Evolutionary conservation across 2,797 vertebrate species (phyloP).

Genomic region (Pangasius krempfi): DNA sequence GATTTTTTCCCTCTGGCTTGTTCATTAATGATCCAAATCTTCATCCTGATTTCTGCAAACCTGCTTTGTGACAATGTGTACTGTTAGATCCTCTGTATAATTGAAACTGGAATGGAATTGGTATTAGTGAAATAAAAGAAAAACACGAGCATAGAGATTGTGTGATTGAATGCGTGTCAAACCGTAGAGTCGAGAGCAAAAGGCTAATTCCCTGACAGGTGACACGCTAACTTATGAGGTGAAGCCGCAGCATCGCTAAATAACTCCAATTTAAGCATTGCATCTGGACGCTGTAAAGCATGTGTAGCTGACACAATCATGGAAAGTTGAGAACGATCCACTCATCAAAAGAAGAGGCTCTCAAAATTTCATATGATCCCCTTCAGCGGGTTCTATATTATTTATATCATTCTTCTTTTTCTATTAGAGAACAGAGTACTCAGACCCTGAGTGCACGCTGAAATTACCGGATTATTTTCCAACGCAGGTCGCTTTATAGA

Average conservation of each 20-base stretch:
- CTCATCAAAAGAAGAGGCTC: slow-evolving; percentile 70
- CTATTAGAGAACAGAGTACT: slow-evolving; percentile 34
- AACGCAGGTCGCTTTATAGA: slow-evolving; percentile 62
- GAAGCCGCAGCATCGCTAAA: not conserved
- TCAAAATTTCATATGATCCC: slow-evolving; percentile 41
- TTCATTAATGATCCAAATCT: not conserved
- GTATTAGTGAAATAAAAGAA: not conserved
- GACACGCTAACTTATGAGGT: not conserved
- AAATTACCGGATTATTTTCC: slow-evolving; percentile 60
- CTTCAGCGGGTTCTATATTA: slow-evolving; percentile 36
- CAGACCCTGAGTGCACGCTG: not conserved
- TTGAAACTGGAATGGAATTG: not conserved
- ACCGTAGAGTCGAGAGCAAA: not conserved
- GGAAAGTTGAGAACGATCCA: slow-evolving; percentile 67
- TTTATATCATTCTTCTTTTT: slow-evolving; percentile 33
- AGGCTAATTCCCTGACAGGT: not conserved
- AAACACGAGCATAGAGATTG: not conserved
- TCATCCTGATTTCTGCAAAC: not conserved
- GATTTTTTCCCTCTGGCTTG: not conserved
- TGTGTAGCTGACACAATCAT: slow-evolving; percentile 70
- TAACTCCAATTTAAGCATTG: not conserved
- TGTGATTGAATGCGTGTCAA: not conserved
- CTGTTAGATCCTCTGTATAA: not conserved
- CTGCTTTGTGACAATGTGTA: too few relatives aligned
- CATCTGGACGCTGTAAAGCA: slow-evolving; percentile 34